These are phyloP conservation scores for Auanema sp. DNA, from an alignment of 2,888 invertebrate genomes.

Conservation along the genomic window DNA sequence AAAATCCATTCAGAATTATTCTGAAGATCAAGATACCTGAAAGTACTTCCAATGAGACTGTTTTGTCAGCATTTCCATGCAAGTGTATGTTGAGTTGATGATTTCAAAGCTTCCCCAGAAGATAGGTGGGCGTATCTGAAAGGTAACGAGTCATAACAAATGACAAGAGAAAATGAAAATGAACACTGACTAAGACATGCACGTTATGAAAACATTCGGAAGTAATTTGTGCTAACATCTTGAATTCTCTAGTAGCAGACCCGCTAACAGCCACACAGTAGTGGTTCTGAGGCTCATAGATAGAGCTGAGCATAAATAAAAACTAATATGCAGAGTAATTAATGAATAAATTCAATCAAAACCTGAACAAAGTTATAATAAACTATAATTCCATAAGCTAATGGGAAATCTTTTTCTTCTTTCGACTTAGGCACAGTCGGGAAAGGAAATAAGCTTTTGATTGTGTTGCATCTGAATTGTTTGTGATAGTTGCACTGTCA, in stretches of 20 bases:
- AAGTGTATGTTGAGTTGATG: slow-evolving; percentile 32
- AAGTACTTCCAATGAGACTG: slow-evolving; percentile 33
- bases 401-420: slow-evolving; percentile 30
- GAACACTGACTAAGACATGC: slow-evolving; percentile 25
- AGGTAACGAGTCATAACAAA: slow-evolving; percentile 5
- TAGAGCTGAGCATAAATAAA: slow-evolving; percentile 43
- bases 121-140: slow-evolving; percentile 32
- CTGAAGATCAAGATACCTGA: slow-evolving; percentile 21
- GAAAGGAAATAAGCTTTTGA: slow-evolving; percentile 27
- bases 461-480: slow-evolving; percentile 21
- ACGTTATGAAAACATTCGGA: slow-evolving; percentile 17
- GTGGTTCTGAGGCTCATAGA: slow-evolving; percentile 57
- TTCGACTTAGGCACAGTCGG: slow-evolving; percentile 12
- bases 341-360: too few relatives aligned
- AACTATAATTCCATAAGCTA: slow-evolving; percentile 35
- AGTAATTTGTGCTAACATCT: slow-evolving; percentile 7
- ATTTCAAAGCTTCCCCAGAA: slow-evolving; percentile 38
- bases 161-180: neutral
- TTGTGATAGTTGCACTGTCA: too few relatives aligned
- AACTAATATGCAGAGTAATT: slow-evolving; percentile 23
- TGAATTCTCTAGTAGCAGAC: slow-evolving; percentile 35
- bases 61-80: slow-evolving; percentile 28
- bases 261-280: slow-evolving; percentile 53
- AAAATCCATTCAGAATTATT: neutral
- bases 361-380: slow-evolving; percentile 35